Conservation (phyloP, 2,113 vertebrate species). For the Onychorhynchus coronatus region DNA sequence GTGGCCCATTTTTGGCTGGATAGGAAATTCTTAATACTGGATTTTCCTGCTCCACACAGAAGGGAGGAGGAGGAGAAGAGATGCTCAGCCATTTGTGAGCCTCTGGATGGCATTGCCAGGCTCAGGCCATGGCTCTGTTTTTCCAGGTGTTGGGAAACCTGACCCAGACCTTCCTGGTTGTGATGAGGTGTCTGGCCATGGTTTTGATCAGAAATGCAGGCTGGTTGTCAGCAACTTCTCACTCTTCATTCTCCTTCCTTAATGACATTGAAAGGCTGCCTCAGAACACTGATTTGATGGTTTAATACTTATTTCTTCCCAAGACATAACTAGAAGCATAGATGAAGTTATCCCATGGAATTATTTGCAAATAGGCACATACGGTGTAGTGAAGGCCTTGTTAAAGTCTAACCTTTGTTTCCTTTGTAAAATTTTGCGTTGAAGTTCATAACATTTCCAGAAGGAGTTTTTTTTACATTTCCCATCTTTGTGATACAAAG, state of each 20-base stretch:
- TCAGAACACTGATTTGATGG: neutral
- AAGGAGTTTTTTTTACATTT: neutral
- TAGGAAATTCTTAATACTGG: neutral
- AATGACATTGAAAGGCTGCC: neutral
- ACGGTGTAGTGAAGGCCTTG: neutral
- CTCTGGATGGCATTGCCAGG: neutral
- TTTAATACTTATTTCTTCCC: neutral
- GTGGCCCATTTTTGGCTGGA: neutral
- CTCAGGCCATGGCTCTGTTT: neutral
- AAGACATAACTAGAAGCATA: neutral
- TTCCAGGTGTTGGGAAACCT: neutral
- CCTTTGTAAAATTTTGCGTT: neutral
- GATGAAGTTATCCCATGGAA: neutral
- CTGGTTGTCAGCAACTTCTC: neutral
- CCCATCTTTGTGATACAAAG: neutral
- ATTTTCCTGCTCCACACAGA: neutral
- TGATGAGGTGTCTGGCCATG: neutral
- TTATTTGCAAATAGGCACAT: neutral
- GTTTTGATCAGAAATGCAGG: neutral
- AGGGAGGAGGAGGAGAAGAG: neutral
- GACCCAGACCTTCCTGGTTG: accelerated
- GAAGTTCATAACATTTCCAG: neutral
- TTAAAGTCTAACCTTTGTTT: neutral
- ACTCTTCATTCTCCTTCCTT: neutral
- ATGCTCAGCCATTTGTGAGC: neutral